phyloP scores from a whole-genome alignment of 2,888 invertebrate genomes.

The Diogma glabrata region DNA sequence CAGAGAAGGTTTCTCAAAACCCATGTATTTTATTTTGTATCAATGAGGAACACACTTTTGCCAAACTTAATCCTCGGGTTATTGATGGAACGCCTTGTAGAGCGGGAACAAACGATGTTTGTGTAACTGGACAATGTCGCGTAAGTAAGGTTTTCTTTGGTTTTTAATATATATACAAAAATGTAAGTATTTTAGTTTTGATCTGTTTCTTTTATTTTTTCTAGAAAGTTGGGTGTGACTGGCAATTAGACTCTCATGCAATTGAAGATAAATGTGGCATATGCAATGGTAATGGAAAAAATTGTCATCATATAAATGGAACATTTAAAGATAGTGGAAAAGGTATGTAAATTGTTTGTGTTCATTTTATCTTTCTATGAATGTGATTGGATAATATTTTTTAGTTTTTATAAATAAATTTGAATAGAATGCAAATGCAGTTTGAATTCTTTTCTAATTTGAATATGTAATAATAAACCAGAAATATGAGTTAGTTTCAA shows the following conservation, averaged over 20 bases:
- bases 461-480: too few species aligned
- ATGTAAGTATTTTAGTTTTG: background rate
- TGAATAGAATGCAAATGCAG: too few species aligned
- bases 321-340: slow-evolving; percentile 40
- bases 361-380: too few species aligned
- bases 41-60: slow-evolving; percentile 44
- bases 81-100: slow-evolving; percentile 53
- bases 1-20: slow-evolving; percentile 30
- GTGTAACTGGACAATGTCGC: slow-evolving; percentile 49
- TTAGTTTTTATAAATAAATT: too few species aligned
- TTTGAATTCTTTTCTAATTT: too few species aligned
- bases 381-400: background rate
- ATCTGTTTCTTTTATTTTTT: slow-evolving; percentile 13
- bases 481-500: too few species aligned
- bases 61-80: slow-evolving; percentile 45
- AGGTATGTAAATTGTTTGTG: slow-evolving; percentile 12
- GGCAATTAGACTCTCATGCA: slow-evolving; percentile 48
- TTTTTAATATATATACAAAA: slow-evolving; percentile 4
- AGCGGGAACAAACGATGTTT: slow-evolving; percentile 48
- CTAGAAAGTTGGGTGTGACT: slow-evolving; percentile 56
- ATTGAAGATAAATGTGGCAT: slow-evolving; percentile 55
- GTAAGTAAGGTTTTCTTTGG: slow-evolving; percentile 33
- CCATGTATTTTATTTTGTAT: slow-evolving; percentile 51
- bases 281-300: slow-evolving; percentile 55
- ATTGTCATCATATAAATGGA: slow-evolving; percentile 46